Evolutionary conservation across 2,797 vertebrate genomes (phyloP), one percentile per base, ranked within the genome.

Genomic region (Xerus rutilus): DNA sequence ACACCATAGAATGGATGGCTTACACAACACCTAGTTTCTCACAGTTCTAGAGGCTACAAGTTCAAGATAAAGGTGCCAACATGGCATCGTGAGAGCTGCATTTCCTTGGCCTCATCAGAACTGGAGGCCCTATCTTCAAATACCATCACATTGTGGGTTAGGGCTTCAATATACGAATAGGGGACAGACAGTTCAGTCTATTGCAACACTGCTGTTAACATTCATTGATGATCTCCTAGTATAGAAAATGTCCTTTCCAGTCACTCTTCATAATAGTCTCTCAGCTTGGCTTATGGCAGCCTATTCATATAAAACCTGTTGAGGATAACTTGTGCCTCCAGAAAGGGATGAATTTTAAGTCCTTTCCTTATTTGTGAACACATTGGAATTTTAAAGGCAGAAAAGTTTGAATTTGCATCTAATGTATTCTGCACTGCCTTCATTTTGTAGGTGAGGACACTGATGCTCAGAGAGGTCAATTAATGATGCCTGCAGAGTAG

Each of bases 361-460:
- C 64, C 13, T 84, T 79, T 73, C 57, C 90, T 76, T 78, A 54
- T 57, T 12, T 39, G 11, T 76, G 73, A 74, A 15, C 5, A 13
- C 45, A 89, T 32, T 35, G n/a, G 43, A 17, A 77, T 49, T 89
- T 67, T 62, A 62, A 54, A 90, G 47, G 21, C 14, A 59, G 18
- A 39, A 17, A 10, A 17, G 7, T 17, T 94, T 93, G 28, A 1
- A 0, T 21, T 12, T 47, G 54, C 20, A 47, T 11, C 28, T 49
- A 49, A 10, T 7, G 1, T n/a, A 10, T 91, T 32, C 11, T 4
- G 65, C 8, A 9, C 2, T 2, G 4, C 1, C n/a, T 39, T 18
- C 23, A n/a, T 35, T 91, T 86, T 57, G 11, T 15, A 86, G 52
- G 43, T 65, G 45, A 92, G 54, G 35, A 86, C 87, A 79, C 39